phyloP scores from a whole-genome alignment of 2,888 invertebrate genomes.

The Tholera decimalis region DNA sequence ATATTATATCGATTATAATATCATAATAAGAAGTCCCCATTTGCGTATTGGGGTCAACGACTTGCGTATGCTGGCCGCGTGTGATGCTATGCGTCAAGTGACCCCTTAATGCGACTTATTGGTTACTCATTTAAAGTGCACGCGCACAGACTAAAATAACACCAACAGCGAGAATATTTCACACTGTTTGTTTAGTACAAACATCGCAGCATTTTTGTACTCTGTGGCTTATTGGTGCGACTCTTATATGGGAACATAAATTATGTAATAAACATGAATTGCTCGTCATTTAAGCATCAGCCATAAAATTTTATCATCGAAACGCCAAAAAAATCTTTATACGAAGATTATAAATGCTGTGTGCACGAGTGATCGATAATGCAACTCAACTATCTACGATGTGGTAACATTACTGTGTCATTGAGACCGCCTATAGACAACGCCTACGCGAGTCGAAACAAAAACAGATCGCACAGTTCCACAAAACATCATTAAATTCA shows the following conservation, averaged over 20 bases:
- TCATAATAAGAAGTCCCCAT: conserved; percentile 76
- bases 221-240: conserved; percentile 44
- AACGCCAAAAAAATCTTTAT: conserved; percentile 50
- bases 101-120: conserved; percentile 89
- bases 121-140: conserved; percentile 88
- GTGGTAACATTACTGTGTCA: conserved; percentile 77
- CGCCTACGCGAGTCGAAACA: conserved; percentile 80
- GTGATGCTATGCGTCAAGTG: conserved; percentile 86
- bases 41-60: conserved; percentile 87
- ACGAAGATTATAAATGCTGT: conserved; percentile 62
- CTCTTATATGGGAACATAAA: conserved; percentile 55
- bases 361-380: conserved; percentile 77
- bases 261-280: conserved; percentile 62
- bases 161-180: conserved; percentile 48
- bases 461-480: conserved; percentile 83
- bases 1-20: conserved; percentile 74
- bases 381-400: conserved; percentile 75
- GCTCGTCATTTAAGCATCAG: conserved; percentile 48
- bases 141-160: conserved; percentile 74
- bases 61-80: conserved; percentile 85
- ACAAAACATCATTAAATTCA: conserved; percentile 91
- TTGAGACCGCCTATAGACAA: conserved; percentile 78
- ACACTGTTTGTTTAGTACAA: conserved; percentile 44
- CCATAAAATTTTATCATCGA: conserved; percentile 72
- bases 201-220: conserved; percentile 24